Conservation (phyloP, 2,113 vertebrate species). For the Albula goreensis region DNA sequence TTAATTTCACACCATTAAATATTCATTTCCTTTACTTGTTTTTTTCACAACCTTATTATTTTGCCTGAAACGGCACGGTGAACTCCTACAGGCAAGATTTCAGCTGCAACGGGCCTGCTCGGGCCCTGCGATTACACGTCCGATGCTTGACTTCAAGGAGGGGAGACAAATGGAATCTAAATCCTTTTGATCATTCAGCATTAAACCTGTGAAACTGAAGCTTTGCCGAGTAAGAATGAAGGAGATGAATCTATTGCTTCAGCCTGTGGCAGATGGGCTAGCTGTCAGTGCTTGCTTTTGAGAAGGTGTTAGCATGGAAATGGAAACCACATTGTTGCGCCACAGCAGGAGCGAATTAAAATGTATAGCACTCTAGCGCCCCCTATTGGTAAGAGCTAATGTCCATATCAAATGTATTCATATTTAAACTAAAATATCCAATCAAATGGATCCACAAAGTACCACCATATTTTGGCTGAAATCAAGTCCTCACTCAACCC, state of each 20-base stretch:
- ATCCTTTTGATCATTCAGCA: neutral
- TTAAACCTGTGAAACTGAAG: constrained; percentile 5
- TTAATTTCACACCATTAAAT: constrained; percentile 67
- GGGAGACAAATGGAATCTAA: neutral
- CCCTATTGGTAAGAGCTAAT: neutral
- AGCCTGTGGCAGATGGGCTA: neutral
- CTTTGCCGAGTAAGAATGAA: neutral
- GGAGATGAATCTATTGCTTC: neutral
- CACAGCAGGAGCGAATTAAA: neutral
- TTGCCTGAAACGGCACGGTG: constrained; percentile 52
- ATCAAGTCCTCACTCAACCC: neutral
- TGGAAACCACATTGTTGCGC: neutral
- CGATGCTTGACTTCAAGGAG: constrained; percentile 1
- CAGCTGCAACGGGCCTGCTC: neutral
- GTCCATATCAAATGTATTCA: neutral
- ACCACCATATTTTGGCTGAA: neutral
- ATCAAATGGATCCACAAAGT: neutral
- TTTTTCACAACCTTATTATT: constrained; percentile 56
- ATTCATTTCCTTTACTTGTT: constrained; percentile 62
- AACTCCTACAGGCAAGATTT: constrained; percentile 39
- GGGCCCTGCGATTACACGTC: neutral
- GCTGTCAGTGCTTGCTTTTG: neutral
- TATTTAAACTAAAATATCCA: neutral
- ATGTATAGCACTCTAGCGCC: neutral
- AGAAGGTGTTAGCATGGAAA: neutral